Evolutionary conservation across 1,140 invertebrate species (phyloP).

Genomic region (Odontomachus brunneus): DNA sequence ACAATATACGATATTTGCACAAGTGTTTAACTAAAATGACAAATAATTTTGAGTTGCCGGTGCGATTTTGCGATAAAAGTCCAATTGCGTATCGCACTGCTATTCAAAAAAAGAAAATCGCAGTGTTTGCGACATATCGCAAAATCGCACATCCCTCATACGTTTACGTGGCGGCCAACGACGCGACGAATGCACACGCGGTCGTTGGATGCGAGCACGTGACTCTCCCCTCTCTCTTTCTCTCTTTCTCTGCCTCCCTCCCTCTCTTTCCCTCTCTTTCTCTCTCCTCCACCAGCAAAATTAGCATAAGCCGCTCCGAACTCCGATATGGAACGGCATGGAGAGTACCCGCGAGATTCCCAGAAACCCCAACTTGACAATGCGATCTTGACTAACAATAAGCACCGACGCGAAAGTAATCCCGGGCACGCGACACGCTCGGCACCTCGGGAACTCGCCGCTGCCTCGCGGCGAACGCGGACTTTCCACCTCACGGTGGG

Average conservation of each 20-base stretch:
- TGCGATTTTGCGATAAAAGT: no score
- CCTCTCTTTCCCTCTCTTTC: neutral
- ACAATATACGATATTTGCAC: no score
- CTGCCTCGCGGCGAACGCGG: conserved; percentile 11
- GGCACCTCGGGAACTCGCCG: conserved; percentile 5
- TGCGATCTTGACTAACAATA: conserved; percentile 68
- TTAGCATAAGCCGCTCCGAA: conserved; percentile 62
- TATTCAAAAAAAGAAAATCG: no score
- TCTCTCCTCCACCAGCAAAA: conserved; percentile 58
- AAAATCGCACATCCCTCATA: no score
- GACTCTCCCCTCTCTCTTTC: conserved; percentile 45
- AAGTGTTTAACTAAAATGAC: no score
- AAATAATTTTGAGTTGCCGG: no score
- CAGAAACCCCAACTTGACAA: conserved; percentile 65
- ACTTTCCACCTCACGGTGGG: neutral
- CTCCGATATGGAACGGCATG: conserved; percentile 20
- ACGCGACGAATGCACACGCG: conserved; percentile 2
- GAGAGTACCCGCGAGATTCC: conserved; percentile 35
- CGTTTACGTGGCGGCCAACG: neutral
- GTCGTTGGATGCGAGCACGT: conserved; percentile 57
- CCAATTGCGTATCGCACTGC: no score
- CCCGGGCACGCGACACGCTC: conserved; percentile 31
- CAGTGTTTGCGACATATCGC: no score
- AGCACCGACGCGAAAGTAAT: conserved; percentile 53
- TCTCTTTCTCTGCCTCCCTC: neutral